Percentiles rank a stretch among this genome's conserved stretches.
Conservation (phyloP, 2,888 invertebrate genomes). For the Athrips mouffetella region DNA sequence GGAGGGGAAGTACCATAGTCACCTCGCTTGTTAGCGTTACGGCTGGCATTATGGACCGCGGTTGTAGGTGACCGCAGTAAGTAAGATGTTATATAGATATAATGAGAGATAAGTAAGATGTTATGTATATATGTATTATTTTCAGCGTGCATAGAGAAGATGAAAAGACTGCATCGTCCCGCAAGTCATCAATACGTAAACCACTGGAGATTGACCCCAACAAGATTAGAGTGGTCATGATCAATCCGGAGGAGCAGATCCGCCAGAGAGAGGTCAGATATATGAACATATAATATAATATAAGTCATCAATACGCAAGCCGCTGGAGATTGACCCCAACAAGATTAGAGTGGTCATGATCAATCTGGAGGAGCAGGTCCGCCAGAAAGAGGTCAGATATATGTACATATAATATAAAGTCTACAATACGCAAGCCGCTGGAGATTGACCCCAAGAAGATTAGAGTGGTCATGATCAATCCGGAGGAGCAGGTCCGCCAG, state of each 20-base stretch:
- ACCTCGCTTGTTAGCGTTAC: no score
- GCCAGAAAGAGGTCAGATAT: slow-evolving; percentile 49
- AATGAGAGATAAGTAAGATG: no score
- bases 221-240: slow-evolving; percentile 51
- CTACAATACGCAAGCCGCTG: slow-evolving; percentile 41
- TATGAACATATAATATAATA: background rate
- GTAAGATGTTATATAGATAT: no score
- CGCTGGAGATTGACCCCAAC: slow-evolving; percentile 22
- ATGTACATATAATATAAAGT: slow-evolving; percentile 21
- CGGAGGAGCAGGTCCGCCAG: slow-evolving; percentile 58
- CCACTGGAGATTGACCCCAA: slow-evolving; percentile 22
- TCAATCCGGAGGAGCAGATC: slow-evolving; percentile 64
- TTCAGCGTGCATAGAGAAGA: no score
- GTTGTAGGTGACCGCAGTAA: no score
- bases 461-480: slow-evolving; percentile 50
- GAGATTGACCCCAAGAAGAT: slow-evolving; percentile 62
- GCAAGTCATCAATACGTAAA: slow-evolving; percentile 29
- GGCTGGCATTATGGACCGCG: no score
- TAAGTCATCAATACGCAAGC: slow-evolving; percentile 30
- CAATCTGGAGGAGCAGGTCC: slow-evolving; percentile 62
- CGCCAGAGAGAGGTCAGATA: slow-evolving; percentile 50
- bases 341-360: slow-evolving; percentile 54
- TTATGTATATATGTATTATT: slow-evolving; percentile 1
- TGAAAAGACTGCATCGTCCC: no score
- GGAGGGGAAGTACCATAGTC: no score